Evolutionary conservation across 2,113 vertebrate genomes (phyloP).

Genomic region (Sander lucioperca): DNA sequence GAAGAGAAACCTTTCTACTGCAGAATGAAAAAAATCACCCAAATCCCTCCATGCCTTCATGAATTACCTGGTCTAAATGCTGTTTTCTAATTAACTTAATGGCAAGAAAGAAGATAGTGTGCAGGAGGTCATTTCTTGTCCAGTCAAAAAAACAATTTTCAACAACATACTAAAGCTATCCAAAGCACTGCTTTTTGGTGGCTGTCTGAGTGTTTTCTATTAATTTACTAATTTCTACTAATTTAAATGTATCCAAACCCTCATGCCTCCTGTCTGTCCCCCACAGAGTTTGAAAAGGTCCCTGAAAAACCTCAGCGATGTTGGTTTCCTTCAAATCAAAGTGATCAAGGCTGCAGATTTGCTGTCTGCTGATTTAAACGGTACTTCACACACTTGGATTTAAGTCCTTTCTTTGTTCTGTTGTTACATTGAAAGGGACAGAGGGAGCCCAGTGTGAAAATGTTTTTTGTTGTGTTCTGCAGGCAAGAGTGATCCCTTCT

Average conservation of each 20-base stretch:
- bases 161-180: neutral
- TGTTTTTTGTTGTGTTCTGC: slow-evolving; percentile 57
- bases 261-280: slow-evolving; percentile 8
- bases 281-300: slow-evolving; percentile 88
- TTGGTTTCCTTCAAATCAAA: slow-evolving; percentile 96
- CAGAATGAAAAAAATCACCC: neutral
- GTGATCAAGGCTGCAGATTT: slow-evolving; percentile 91
- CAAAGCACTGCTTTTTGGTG: neutral
- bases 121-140: neutral
- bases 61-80: neutral
- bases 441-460: neutral
- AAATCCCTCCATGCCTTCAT: neutral
- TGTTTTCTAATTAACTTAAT: neutral
- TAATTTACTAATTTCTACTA: no score
- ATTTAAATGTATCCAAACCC: neutral
- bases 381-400: slow-evolving; percentile 75
- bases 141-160: no score
- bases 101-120: neutral
- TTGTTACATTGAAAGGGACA: neutral
- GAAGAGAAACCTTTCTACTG: neutral
- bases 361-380: slow-evolving; percentile 94
- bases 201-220: neutral
- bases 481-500: slow-evolving; percentile 99
- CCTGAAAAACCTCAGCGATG: slow-evolving; percentile 86
- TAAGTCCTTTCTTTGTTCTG: neutral